Conservation (phyloP, 2,113 vertebrate species). For the Dipodomys ordii region DNA sequence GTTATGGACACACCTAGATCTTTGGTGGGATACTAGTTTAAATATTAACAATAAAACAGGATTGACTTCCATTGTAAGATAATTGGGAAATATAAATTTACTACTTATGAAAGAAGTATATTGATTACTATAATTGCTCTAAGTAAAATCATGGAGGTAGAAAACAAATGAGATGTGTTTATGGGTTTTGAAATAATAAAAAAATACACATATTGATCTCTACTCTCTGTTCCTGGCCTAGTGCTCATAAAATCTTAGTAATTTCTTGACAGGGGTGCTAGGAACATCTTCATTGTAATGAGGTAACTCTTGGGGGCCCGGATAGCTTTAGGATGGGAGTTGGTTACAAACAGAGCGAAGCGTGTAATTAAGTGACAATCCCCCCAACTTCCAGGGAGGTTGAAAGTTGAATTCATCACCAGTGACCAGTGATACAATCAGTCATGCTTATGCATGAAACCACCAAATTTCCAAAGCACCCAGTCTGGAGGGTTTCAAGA, state of each 20-base stretch:
- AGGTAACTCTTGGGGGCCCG: background rate
- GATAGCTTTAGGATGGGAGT: background rate
- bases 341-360: background rate
- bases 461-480: background rate
- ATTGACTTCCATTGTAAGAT: background rate
- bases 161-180: conserved; percentile 43
- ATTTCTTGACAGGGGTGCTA: background rate
- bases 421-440: background rate
- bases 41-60: conserved; percentile 43
- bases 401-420: background rate
- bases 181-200: background rate
- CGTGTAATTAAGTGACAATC: background rate
- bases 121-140: conserved; percentile 41
- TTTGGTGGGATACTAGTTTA: conserved; percentile 45
- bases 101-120: conserved; percentile 15
- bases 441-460: background rate
- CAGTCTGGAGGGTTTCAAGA: background rate
- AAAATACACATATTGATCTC: conserved; percentile 2
- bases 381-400: background rate
- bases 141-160: conserved; percentile 43
- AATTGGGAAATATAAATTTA: conserved; percentile 49
- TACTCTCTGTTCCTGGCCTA: background rate
- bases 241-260: background rate
- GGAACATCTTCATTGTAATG: background rate
- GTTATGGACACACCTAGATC: background rate